A percentile compares a stretch with the other conserved stretches of the same genome.
phyloP scores from a whole-genome alignment of 2,797 vertebrate species.

The Psittacula echo region DNA sequence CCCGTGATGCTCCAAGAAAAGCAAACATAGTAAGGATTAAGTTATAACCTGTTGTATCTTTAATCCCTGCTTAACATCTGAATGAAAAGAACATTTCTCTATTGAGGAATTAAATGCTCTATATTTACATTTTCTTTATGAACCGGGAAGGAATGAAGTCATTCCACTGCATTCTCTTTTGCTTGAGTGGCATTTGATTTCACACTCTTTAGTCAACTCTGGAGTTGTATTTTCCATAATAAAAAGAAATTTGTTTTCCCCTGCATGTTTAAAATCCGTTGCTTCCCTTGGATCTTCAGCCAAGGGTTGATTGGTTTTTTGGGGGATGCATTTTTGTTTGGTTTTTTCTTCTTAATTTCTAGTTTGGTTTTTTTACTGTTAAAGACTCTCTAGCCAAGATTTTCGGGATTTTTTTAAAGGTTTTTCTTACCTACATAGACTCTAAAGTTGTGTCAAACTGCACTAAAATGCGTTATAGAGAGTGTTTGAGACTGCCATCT shows the following conservation, averaged over 20 bases:
- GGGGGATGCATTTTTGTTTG: neutral
- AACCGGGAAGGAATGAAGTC: constrained; percentile 42
- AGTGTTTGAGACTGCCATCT: neutral
- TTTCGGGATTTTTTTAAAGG: neutral
- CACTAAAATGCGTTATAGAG: neutral
- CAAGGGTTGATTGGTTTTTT: neutral
- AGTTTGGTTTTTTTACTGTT: neutral
- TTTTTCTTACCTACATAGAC: neutral
- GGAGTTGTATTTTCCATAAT: constrained; percentile 32
- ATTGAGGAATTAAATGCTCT: constrained; percentile 59
- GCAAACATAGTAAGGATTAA: constrained; percentile 3
- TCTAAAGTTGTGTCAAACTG: neutral
- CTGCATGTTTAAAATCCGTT: constrained; percentile 19
- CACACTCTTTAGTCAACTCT: constrained; percentile 28
- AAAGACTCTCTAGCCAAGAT: neutral
- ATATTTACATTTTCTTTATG: constrained; percentile 60
- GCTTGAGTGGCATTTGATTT: constrained; percentile 70
- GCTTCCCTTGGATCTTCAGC: neutral
- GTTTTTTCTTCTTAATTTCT: neutral
- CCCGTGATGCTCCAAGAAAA: neutral
- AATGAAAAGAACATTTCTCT: constrained; percentile 61
- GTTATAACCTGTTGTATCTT: constrained; percentile 57
- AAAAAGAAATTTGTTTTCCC: constrained; percentile 38
- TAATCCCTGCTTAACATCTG: constrained; percentile 68
- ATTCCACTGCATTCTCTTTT: constrained; percentile 57